phyloP scores from a whole-genome alignment of 2,113 vertebrate genomes.

The Tachuris rubrigastra region DNA sequence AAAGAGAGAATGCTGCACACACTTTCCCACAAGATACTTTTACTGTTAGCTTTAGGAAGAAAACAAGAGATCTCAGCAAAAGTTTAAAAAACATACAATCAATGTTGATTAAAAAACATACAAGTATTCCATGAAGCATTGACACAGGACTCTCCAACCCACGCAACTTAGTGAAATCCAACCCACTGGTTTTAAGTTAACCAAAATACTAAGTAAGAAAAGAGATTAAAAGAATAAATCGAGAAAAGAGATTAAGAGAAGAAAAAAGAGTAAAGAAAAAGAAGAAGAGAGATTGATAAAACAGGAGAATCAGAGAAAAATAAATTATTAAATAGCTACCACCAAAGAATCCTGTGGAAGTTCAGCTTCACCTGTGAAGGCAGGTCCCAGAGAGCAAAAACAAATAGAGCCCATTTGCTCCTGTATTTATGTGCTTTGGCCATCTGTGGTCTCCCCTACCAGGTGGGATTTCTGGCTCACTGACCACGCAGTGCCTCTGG shows the following conservation, averaged over 20 bases:
- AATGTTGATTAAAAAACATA: not conserved
- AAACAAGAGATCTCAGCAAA: not conserved
- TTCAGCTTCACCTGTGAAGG: not conserved
- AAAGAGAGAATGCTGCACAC: not conserved
- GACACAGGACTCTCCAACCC: not conserved
- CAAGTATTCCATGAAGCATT: not conserved
- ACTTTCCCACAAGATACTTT: not conserved
- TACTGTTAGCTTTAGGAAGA: not conserved
- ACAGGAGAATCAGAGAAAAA: not conserved
- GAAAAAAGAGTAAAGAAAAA: not conserved
- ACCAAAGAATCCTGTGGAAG: not conserved
- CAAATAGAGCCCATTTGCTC: not conserved
- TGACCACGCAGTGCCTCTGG: not conserved
- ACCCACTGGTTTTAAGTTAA: not conserved
- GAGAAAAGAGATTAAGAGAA: not conserved
- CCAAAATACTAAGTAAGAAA: not conserved
- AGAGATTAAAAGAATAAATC: not conserved
- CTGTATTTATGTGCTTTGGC: not conserved
- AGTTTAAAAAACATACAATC: not conserved
- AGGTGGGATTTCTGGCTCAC: not conserved
- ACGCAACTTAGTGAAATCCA: not conserved
- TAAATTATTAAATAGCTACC: not conserved
- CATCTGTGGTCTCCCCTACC: not conserved
- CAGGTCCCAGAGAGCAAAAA: not conserved
- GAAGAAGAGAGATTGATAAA: not conserved